Evolutionary conservation across 1,140 invertebrate species (phyloP).

Genomic region (Drosophila parabipectinata): DNA sequence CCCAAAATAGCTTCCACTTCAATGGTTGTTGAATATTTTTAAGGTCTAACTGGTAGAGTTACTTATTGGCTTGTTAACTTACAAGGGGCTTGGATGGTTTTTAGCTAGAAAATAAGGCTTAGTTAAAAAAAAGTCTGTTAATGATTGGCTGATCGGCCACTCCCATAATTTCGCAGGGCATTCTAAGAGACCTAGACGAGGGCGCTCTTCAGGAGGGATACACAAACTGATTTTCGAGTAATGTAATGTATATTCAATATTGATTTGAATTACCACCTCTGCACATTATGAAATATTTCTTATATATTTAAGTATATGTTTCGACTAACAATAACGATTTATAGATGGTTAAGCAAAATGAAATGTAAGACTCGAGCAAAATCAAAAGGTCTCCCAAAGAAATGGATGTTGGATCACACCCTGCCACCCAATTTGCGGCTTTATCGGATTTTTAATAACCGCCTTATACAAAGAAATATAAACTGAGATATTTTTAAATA

Average conservation of each 20-base stretch:
- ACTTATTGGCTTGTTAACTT: constrained; percentile 11
- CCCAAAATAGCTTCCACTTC: constrained; percentile 2
- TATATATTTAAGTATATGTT: background rate
- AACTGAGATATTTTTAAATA: constrained; percentile 1
- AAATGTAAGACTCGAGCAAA: background rate
- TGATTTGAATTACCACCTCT: background rate
- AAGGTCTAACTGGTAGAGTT: constrained; percentile 5
- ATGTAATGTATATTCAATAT: constrained; percentile 54
- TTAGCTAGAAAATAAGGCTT: background rate
- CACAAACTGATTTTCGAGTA: constrained; percentile 46
- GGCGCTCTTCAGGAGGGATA: constrained; percentile 40
- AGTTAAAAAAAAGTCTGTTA: constrained; percentile 21
- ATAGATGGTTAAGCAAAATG: background rate
- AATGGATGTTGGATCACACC: background rate
- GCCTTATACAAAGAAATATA: background rate
- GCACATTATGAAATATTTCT: background rate
- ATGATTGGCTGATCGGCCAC: constrained; percentile 30
- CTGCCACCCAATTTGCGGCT: background rate
- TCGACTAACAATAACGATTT: background rate
- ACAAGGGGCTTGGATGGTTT: constrained; percentile 8
- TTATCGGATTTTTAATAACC: background rate
- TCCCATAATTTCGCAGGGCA: constrained; percentile 60
- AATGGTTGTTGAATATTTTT: constrained; percentile 22
- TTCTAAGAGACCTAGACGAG: constrained; percentile 60
- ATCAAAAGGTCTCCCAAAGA: background rate